Conservation (phyloP, 2,888 invertebrate species). For the Sinopyrophorus schimmeli region DNA sequence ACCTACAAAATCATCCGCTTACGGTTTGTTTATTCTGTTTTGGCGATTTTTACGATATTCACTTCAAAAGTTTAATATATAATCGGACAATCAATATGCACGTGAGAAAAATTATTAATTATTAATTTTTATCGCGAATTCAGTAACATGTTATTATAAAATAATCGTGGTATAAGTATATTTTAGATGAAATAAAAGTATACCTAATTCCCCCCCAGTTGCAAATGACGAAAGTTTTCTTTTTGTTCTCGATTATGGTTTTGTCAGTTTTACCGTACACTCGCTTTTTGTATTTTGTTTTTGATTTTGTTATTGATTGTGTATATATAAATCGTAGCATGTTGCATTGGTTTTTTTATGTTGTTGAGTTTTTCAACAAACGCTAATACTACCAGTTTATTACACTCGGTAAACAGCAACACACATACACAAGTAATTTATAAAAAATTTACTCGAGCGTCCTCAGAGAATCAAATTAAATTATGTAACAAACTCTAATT, state of each 20-base stretch:
- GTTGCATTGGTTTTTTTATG: slow-evolving; percentile 44
- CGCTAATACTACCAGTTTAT: slow-evolving; percentile 26
- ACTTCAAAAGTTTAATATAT: slow-evolving; percentile 22
- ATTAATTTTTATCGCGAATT: slow-evolving; percentile 23
- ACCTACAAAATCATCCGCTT: slow-evolving; percentile 51
- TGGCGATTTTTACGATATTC: slow-evolving; percentile 38
- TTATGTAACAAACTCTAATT: too few relatives aligned
- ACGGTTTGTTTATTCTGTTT: slow-evolving; percentile 56
- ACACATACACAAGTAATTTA: slow-evolving; percentile 24
- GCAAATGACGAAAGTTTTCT: slow-evolving; percentile 50
- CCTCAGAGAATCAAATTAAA: too few relatives aligned
- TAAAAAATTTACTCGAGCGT: slow-evolving; percentile 19
- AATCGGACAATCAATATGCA: slow-evolving; percentile 21
- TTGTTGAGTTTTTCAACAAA: slow-evolving; percentile 31
- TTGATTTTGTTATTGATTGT: slow-evolving; percentile 37
- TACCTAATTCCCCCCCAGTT: slow-evolving; percentile 49
- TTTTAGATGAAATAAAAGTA: too few relatives aligned
- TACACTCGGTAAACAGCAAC: slow-evolving; percentile 23
- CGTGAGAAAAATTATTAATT: slow-evolving; percentile 20
- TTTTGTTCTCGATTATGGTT: slow-evolving; percentile 37
- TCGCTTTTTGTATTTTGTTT: slow-evolving; percentile 33
- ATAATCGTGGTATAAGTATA: slow-evolving; percentile 12
- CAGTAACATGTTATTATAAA: slow-evolving; percentile 19
- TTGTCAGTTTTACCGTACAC: slow-evolving; percentile 35
- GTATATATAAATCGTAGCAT: slow-evolving; percentile 56